Evolutionary conservation across 2,888 invertebrate species (phyloP).

Genomic region (Drosophila mimica): DNA sequence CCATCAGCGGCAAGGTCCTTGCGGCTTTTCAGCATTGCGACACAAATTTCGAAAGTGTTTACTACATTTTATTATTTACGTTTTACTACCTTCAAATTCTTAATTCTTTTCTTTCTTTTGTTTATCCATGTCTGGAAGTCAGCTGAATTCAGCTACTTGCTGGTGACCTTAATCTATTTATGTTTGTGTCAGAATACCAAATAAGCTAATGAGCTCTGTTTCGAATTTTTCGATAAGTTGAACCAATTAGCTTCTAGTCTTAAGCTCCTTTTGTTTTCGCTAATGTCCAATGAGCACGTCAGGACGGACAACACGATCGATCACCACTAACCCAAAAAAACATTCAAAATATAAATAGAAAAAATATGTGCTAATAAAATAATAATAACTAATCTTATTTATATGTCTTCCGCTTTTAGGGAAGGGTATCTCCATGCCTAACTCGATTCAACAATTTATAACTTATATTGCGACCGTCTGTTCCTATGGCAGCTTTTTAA

Average conservation of each 20-base stretch:
- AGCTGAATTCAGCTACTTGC: neutral
- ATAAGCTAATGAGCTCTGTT: neutral
- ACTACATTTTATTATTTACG: slow-evolving; percentile 72
- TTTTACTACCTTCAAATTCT: slow-evolving; percentile 57
- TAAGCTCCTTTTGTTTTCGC: neutral
- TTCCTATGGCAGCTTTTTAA: neutral
- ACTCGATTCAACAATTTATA: neutral
- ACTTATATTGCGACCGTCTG: neutral
- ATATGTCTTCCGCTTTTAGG: neutral
- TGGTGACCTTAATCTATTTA: slow-evolving; percentile 5
- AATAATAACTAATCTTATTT: neutral
- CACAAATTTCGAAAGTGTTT: slow-evolving; percentile 55
- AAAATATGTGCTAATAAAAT: no score
- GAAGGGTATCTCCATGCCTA: neutral
- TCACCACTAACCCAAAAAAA: neutral
- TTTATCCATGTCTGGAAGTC: neutral
- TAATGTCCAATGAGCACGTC: neutral
- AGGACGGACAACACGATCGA: neutral
- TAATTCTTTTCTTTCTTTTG: neutral
- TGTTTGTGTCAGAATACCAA: neutral
- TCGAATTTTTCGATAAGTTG: neutral
- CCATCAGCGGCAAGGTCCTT: slow-evolving; percentile 54
- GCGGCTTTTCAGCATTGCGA: slow-evolving; percentile 47
- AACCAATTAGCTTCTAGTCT: neutral
- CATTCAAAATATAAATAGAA: neutral